Evolutionary conservation across 2,113 vertebrate species (phyloP).

Genomic region (Leucoraja erinaceus): DNA sequence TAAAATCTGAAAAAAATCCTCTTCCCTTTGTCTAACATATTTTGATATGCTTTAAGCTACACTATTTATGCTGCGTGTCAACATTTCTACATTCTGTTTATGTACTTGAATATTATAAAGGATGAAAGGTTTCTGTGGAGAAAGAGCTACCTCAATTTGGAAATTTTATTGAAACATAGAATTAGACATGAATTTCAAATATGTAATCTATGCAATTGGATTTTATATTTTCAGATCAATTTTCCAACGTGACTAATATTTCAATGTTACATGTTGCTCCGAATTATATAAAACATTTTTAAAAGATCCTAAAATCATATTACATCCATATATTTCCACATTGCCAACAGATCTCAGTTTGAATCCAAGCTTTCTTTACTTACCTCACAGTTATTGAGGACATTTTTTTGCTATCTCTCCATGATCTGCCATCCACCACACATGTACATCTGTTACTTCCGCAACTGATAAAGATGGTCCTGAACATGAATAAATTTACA

Average conservation of each 20-base stretch:
- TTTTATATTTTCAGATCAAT: background rate
- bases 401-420: background rate
- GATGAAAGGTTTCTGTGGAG: background rate
- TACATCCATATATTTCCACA: background rate
- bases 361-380: background rate
- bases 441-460: constrained; percentile 13
- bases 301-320: background rate
- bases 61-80: too few relatives aligned
- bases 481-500: constrained; percentile 30
- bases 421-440: constrained; percentile 1
- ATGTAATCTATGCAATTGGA: background rate
- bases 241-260: background rate
- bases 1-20: background rate
- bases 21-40: background rate
- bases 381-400: background rate
- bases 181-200: background rate
- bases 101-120: background rate
- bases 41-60: background rate
- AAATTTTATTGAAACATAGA: background rate
- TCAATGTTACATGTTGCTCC: too few relatives aligned
- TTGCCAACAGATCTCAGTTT: background rate
- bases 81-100: background rate
- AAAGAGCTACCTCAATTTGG: background rate
- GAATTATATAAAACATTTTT: background rate
- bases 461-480: constrained; percentile 1